These are phyloP conservation scores for Euzophera pinguis DNA, from an alignment of 2,888 invertebrate genomes.

Conservation along the genomic window DNA sequence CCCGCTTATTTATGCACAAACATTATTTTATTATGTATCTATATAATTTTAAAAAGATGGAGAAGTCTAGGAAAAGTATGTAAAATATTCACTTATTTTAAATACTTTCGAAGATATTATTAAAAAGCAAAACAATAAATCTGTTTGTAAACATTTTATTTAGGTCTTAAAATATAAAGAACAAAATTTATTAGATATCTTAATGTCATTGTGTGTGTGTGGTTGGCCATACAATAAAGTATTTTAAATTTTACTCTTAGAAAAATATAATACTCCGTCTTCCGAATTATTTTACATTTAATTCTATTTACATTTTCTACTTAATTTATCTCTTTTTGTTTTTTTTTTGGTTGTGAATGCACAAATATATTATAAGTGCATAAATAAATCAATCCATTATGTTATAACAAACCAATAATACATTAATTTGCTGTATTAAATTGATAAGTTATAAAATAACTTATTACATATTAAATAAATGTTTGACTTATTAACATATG, in stretches of 20 bases:
- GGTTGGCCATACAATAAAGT: too few species aligned
- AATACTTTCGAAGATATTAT: too few species aligned
- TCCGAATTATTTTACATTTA: slow-evolving; percentile 31
- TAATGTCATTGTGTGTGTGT: too few species aligned
- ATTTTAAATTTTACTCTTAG: slow-evolving; percentile 14
- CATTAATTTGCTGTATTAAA: not conserved
- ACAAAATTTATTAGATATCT: slow-evolving; percentile 3
- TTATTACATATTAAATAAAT: too few species aligned
- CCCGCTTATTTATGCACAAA: too few species aligned
- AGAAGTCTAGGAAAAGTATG: too few species aligned
- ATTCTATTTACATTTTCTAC: slow-evolving; percentile 4
- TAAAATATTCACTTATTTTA: too few species aligned
- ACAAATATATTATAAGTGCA: not conserved
- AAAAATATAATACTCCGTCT: slow-evolving; percentile 36
- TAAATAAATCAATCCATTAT: not conserved
- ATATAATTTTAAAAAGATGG: too few species aligned
- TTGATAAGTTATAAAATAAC: not conserved
- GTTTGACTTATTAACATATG: not conserved
- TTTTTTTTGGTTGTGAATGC: not conserved
- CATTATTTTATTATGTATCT: too few species aligned
- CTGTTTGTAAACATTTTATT: not conserved
- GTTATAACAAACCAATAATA: not conserved
- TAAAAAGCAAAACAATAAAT: too few species aligned
- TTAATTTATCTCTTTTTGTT: not conserved
- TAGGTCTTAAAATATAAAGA: slow-evolving; percentile 3